Percentiles rank a stretch among this genome's conserved stretches.
Conservation (phyloP, 2,888 invertebrate species). For the Physocephala rufipes region DNA sequence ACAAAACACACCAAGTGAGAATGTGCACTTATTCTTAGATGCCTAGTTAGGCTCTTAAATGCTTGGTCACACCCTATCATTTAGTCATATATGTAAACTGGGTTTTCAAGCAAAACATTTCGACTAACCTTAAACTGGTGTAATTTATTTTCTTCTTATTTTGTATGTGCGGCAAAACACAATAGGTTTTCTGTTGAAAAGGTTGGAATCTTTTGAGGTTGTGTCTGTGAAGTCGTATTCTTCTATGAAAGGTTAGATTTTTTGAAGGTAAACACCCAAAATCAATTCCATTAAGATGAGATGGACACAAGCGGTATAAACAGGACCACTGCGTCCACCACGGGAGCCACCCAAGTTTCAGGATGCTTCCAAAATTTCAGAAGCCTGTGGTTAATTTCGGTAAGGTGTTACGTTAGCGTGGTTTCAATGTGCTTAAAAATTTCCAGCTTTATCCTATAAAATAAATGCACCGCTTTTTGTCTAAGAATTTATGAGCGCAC, state of each 20-base stretch:
- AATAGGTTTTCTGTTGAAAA: constrained; percentile 10
- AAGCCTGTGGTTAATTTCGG: constrained; percentile 5
- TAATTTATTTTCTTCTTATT: constrained; percentile 7
- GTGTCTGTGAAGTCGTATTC: not conserved
- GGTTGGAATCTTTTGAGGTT: constrained; percentile 15
- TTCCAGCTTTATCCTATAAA: not conserved
- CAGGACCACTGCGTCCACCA: constrained; percentile 26
- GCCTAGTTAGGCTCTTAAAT: too few relatives aligned
- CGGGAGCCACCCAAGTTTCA: constrained; percentile 4
- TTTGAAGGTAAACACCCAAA: constrained; percentile 2
- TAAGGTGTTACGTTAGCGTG: constrained; percentile 21
- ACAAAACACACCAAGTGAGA: too few relatives aligned
- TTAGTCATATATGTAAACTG: too few relatives aligned
- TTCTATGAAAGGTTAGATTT: not conserved
- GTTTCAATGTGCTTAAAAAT: constrained; percentile 28
- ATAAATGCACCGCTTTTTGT: not conserved
- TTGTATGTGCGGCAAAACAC: not conserved
- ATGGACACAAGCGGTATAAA: constrained; percentile 10
- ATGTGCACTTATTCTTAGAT: too few relatives aligned
- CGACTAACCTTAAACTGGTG: constrained; percentile 24
- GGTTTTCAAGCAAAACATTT: too few relatives aligned
- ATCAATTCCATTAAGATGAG: constrained; percentile 10
- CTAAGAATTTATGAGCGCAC: too few relatives aligned
- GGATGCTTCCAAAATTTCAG: constrained; percentile 19
- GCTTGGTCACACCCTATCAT: too few relatives aligned